Percentiles rank a stretch among this genome's conserved stretches.
These are phyloP conservation scores for Somateria mollissima DNA, from an alignment of 2,797 vertebrate genomes.

Conservation along the genomic window DNA sequence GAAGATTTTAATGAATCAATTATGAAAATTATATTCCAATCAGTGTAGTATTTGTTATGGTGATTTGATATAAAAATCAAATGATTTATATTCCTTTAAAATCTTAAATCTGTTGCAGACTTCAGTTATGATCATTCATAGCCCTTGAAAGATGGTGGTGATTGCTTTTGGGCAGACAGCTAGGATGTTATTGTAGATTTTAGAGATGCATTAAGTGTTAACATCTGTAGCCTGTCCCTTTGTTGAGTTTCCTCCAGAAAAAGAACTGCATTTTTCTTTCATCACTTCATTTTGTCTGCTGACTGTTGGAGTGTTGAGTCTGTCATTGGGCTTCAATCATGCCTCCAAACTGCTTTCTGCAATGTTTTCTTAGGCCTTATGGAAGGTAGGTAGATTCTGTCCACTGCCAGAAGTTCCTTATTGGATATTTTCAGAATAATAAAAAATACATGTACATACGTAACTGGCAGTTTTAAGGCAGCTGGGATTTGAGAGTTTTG, in stretches of 20 bases:
- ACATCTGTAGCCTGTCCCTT: neutral
- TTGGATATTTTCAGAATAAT: neutral
- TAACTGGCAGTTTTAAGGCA: neutral
- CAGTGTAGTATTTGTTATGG: neutral
- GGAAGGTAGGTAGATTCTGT: neutral
- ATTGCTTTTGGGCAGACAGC: neutral
- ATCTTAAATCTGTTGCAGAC: neutral
- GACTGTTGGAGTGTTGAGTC: neutral
- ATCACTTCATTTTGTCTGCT: neutral
- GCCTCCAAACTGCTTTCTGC: neutral
- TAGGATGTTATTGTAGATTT: neutral
- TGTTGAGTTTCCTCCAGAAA: neutral
- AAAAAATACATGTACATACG: neutral
- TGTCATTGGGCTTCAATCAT: neutral
- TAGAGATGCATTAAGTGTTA: neutral
- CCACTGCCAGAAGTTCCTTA: neutral
- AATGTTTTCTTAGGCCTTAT: neutral
- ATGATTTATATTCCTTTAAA: neutral
- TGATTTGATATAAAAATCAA: slow-evolving; percentile 15
- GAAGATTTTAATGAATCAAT: slow-evolving; percentile 8
- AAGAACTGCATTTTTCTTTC: neutral
- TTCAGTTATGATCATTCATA: neutral
- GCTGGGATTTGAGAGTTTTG: neutral
- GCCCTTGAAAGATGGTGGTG: neutral
- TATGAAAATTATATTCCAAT: slow-evolving; percentile 31